Percentiles rank a stretch among this genome's conserved stretches.
Evolutionary conservation across 2,888 invertebrate species (phyloP).

Genomic region (Tuta absoluta): DNA sequence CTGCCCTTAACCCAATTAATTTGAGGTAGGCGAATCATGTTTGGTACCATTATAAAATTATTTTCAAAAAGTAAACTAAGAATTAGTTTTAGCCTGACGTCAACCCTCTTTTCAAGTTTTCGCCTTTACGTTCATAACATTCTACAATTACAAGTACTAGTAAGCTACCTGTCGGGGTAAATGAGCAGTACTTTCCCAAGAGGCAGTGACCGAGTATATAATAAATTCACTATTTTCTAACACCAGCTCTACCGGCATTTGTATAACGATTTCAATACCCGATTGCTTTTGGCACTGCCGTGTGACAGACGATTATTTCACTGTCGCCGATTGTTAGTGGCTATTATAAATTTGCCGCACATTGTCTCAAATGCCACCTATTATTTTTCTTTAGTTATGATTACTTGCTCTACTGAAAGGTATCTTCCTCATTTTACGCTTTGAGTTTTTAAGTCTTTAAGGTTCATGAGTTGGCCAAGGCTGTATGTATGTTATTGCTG

Average conservation of each 20-base stretch:
- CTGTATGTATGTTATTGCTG: not conserved
- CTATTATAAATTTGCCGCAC: slow-evolving; percentile 64
- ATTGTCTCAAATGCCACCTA: slow-evolving; percentile 45
- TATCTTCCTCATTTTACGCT: slow-evolving; percentile 1
- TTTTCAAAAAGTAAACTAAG: too few relatives aligned
- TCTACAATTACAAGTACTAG: too few relatives aligned
- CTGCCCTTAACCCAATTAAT: too few relatives aligned
- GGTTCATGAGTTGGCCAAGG: not conserved
- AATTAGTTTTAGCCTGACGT: too few relatives aligned
- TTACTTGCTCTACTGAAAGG: slow-evolving; percentile 20
- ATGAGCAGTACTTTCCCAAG: too few relatives aligned
- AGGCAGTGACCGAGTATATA: too few relatives aligned
- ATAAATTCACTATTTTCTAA: too few relatives aligned
- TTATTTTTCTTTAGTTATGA: slow-evolving; percentile 15
- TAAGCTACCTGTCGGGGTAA: too few relatives aligned
- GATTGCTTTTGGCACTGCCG: slow-evolving; percentile 68
- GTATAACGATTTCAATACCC: not conserved
- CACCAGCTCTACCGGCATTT: not conserved
- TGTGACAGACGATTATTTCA: slow-evolving; percentile 77
- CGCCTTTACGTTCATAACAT: too few relatives aligned
- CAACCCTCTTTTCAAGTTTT: too few relatives aligned
- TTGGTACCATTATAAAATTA: too few relatives aligned
- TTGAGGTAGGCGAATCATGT: too few relatives aligned
- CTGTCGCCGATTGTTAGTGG: slow-evolving; percentile 71
- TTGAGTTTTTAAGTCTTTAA: slow-evolving; percentile 5